A percentile compares a stretch with the other conserved stretches of the same genome.
Conservation (phyloP, 2,797 vertebrate genomes). For the Ambastaia sidthimunki region DNA sequence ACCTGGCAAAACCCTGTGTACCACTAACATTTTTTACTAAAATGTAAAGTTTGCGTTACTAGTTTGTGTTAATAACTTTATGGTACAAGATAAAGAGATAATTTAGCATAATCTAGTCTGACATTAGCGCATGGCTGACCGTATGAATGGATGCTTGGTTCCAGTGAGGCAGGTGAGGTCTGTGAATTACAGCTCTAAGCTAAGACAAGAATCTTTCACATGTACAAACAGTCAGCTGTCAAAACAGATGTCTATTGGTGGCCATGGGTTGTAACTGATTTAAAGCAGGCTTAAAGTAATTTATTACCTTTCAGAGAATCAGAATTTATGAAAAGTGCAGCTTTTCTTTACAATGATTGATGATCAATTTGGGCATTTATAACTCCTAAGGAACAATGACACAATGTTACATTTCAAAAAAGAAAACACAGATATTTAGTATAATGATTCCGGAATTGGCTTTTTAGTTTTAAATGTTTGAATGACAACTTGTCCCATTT, state of each 20-base stretch:
- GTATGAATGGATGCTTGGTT: slow-evolving; percentile 39
- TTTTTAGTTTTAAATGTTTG: too few relatives aligned
- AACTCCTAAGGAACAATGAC: not conserved
- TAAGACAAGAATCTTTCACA: slow-evolving; percentile 65
- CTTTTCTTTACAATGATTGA: not conserved
- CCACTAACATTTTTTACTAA: too few relatives aligned
- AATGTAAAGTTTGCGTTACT: too few relatives aligned
- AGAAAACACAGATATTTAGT: not conserved
- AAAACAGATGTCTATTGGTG: slow-evolving; percentile 52
- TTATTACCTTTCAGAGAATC: slow-evolving; percentile 27
- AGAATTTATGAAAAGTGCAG: slow-evolving; percentile 4
- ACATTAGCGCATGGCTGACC: slow-evolving; percentile 20
- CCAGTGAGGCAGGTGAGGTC: slow-evolving; percentile 60
- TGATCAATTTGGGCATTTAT: not conserved
- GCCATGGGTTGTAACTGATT: slow-evolving; percentile 51
- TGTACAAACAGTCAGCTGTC: slow-evolving; percentile 52
- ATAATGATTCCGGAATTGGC: too few relatives aligned
- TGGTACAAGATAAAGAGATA: not conserved
- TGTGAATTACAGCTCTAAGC: slow-evolving; percentile 74
- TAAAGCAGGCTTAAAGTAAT: slow-evolving; percentile 41
- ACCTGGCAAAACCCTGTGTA: too few relatives aligned
- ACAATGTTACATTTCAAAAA: not conserved
- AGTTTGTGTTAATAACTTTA: not conserved
- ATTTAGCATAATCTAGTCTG: slow-evolving; percentile 19
- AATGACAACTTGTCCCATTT: too few relatives aligned